Base-by-base conservation (phyloP, 2,888 invertebrate genomes). In the Cetonia aurata region DNA sequence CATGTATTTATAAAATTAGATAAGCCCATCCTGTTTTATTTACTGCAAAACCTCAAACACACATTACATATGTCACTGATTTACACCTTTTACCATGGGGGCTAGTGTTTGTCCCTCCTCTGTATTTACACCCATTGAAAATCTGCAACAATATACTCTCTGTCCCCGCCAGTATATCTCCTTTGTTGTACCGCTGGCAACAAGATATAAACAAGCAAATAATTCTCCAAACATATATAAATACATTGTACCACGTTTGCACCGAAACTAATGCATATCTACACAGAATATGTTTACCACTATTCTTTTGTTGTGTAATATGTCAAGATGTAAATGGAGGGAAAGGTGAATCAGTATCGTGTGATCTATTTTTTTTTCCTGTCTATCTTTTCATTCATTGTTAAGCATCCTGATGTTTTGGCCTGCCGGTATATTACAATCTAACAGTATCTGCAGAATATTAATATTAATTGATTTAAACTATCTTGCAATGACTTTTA, bases 171-270 rank as follows among this genome's bases (percentile, higher is more conserved):
- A 52, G 17, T 52, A 25, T 19, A 52, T 52, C 52, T 52, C 52
- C 50, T 52, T 52, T 25, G 52, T 52, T 52, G 25, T 25, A 52
- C 52, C 17, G 25, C 52, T 12, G 52, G 25, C 52, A 52, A 52
- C 52, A 25, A 52, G 52, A 52, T 52, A 52, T 52, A 52, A 52
- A 52, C 52, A 52, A 52, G 52, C 19, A 52, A 52, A 52, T 52
- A 52, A 52, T 52, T 52, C 52, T 12, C 19, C 52, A 52, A 52
- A 52, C 37, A 37, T 8, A 37, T 10, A 37, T 37, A 37, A 37
- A 37, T 37, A 37, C 37, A 8, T 37, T 8, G 37, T 37, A 37
- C 37, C 2, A 37, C 6, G 37, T 37, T 52, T 52, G 25, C 19
- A 52, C 52, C 52, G 52, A 19, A 25, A 9, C 15, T 52, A 52